Percentiles rank a stretch among this genome's conserved stretches.
Conservation (phyloP, 2,113 vertebrate genomes). For the Bambusicola thoracicus region DNA sequence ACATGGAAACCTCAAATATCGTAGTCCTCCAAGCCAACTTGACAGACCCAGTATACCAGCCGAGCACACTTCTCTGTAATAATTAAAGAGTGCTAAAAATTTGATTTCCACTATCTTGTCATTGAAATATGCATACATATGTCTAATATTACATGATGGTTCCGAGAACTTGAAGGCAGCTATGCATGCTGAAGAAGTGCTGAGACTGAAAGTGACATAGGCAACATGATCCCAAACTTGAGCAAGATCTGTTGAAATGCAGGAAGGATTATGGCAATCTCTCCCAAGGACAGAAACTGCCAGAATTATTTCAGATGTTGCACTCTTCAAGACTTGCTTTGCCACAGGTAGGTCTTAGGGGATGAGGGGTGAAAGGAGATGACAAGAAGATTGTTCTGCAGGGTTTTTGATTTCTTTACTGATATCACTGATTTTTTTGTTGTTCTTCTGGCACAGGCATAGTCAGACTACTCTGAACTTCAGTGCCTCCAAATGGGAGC, state of each 20-base stretch:
- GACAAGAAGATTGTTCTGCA: background rate
- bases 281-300: background rate
- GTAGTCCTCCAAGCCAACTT: background rate
- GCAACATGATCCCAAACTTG: background rate
- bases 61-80: background rate
- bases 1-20: background rate
- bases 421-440: background rate
- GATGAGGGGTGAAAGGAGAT: rapidly evolving
- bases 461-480: background rate
- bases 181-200: background rate
- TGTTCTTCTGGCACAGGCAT: background rate
- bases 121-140: background rate
- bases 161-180: background rate
- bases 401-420: background rate
- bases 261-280: background rate
- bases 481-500: background rate
- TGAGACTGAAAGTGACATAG: background rate
- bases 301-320: background rate
- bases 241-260: background rate
- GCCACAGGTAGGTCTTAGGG: background rate
- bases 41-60: background rate
- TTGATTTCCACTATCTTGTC: background rate
- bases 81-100: background rate
- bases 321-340: background rate
- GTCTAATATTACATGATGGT: background rate